Percentiles rank a stretch among this genome's conserved stretches.
These are phyloP conservation scores for Cataglyphis livida DNA, from an alignment of 2,888 invertebrate genomes.

Conservation along the genomic window DNA sequence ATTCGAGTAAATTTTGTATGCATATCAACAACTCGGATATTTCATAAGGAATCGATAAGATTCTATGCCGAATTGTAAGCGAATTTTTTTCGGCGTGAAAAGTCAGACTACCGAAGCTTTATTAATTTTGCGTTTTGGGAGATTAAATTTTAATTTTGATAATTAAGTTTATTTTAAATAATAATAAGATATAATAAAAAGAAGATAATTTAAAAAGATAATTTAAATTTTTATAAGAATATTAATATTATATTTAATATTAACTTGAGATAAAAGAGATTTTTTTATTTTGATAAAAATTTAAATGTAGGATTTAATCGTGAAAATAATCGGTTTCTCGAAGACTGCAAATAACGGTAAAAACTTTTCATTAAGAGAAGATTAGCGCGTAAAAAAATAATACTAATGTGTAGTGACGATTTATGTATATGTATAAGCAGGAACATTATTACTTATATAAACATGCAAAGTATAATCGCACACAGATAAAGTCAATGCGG, in stretches of 20 bases:
- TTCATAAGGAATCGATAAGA: neutral
- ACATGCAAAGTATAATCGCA: neutral
- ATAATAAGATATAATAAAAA: too few relatives aligned
- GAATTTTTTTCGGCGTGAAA: neutral
- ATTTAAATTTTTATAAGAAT: neutral
- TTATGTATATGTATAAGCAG: neutral
- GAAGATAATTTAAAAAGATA: too few relatives aligned
- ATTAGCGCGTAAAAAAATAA: neutral
- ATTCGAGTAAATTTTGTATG: neutral
- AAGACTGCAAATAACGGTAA: neutral
- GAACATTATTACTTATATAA: neutral
- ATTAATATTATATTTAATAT: neutral
- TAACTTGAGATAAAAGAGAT: neutral
- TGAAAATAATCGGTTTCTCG: neutral
- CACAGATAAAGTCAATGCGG: constrained; percentile 17
- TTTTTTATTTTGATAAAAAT: neutral
- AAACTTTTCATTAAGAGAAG: neutral
- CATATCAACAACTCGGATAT: neutral
- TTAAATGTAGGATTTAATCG: neutral
- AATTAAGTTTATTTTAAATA: neutral
- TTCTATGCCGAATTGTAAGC: neutral
- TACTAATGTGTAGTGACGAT: neutral
- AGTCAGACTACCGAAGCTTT: neutral
- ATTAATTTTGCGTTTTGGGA: neutral
- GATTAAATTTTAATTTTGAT: neutral